Conservation (phyloP, 2,797 vertebrate genomes). For the Antennarius maculatus region DNA sequence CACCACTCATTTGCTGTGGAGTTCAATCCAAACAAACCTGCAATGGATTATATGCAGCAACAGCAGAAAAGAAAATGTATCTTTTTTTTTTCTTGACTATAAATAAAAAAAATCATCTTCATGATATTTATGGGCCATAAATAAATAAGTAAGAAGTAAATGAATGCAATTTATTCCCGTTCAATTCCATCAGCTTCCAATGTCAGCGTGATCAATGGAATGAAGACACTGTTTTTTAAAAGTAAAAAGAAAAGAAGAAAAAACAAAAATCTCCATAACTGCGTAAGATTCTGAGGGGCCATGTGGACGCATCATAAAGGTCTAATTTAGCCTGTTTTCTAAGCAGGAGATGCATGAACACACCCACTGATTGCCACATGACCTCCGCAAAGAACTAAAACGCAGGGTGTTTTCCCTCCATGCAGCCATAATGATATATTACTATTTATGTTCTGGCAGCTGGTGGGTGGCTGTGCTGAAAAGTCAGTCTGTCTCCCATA, state of each 20-base stretch:
- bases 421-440: constrained; percentile 84
- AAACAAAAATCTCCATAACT: constrained; percentile 53
- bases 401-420: constrained; percentile 84
- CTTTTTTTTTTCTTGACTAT: constrained; percentile 47
- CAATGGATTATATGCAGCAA: constrained; percentile 43
- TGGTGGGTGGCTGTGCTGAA: constrained; percentile 80
- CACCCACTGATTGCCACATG: constrained; percentile 82
- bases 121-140: constrained; percentile 59
- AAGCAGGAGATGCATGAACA: constrained; percentile 73
- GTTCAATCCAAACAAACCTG: constrained; percentile 70
- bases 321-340: constrained; percentile 81
- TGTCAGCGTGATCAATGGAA: constrained; percentile 56
- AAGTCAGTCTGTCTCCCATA: constrained; percentile 77
- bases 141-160: constrained; percentile 46
- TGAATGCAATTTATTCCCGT: constrained; percentile 70
- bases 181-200: constrained; percentile 64
- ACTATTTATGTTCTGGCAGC: constrained; percentile 85
- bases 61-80: constrained; percentile 64
- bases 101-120: constrained; percentile 21
- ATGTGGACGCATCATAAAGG: constrained; percentile 73
- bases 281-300: constrained; percentile 45
- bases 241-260: constrained; percentile 27
- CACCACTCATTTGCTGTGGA: constrained; percentile 72
- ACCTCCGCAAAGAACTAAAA: constrained; percentile 83
- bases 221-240: constrained; percentile 34